Evolutionary conservation across 2,797 vertebrate genomes (phyloP).

Genomic region (Lacerta agilis): DNA sequence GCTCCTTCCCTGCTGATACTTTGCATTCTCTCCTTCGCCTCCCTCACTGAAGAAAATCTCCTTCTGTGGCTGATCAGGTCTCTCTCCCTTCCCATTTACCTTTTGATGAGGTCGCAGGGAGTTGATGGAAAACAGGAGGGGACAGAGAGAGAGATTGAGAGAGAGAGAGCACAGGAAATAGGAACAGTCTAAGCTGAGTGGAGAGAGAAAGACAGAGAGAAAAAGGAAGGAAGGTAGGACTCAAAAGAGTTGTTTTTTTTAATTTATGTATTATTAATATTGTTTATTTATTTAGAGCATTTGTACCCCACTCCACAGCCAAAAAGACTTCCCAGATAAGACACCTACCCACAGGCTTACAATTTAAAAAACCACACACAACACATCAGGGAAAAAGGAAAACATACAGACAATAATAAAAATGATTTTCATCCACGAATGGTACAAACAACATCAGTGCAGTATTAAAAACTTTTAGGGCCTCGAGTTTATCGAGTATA

Average conservation of each 20-base stretch:
- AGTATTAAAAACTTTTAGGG: too few species aligned
- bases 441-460: too few species aligned
- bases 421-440: too few species aligned
- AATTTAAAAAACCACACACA: too few species aligned
- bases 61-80: background rate
- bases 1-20: background rate
- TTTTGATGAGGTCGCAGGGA: background rate
- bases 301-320: too few species aligned
- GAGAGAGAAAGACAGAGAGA: background rate
- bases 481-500: too few species aligned
- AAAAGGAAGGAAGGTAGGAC: background rate
- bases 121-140: background rate
- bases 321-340: too few species aligned
- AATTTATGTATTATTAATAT: background rate
- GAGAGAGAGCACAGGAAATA: background rate
- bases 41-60: background rate
- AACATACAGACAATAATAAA: too few species aligned
- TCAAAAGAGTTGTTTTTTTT: background rate
- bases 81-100: background rate
- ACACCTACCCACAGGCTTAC: too few species aligned
- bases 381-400: too few species aligned
- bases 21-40: background rate
- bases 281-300: too few species aligned
- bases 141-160: background rate
- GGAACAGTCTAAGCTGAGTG: background rate